A percentile compares a stretch with the other conserved stretches of the same genome.
Evolutionary conservation across 1,140 invertebrate species (phyloP).

Genomic region (Drosophila kanapiae): DNA sequence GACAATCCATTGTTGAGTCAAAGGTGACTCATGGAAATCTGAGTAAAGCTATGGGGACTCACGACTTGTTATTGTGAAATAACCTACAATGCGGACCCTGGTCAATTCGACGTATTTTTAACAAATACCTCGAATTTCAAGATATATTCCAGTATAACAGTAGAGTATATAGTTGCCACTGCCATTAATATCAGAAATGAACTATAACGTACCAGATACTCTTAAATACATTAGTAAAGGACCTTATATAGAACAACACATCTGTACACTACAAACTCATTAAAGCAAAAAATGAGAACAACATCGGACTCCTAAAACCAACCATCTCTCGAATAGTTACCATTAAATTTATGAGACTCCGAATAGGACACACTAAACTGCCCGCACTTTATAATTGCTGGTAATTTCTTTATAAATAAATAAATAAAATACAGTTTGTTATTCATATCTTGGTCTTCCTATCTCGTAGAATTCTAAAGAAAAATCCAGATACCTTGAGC

Average conservation of each 20-base stretch:
- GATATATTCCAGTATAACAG: not conserved
- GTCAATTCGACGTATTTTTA: not conserved
- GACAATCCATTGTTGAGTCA: constrained; percentile 21
- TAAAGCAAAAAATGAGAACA: not conserved
- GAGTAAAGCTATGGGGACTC: constrained; percentile 12
- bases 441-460: no score
- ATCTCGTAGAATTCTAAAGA: not conserved
- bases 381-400: no score
- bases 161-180: not conserved
- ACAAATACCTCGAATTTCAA: not conserved
- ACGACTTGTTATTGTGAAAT: constrained; percentile 36
- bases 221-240: not conserved
- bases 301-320: not conserved
- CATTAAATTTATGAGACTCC: constrained; percentile 11
- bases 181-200: constrained; percentile 13
- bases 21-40: constrained; percentile 12
- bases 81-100: not conserved
- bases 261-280: not conserved
- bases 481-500: not conserved
- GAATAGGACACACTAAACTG: constrained; percentile 3
- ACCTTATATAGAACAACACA: not conserved
- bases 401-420: no score
- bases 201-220: constrained; percentile 2
- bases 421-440: no score
- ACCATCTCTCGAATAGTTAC: constrained; percentile 2